phyloP scores from a whole-genome alignment of 2,797 vertebrate species.

The Ispidina lecontei region DNA sequence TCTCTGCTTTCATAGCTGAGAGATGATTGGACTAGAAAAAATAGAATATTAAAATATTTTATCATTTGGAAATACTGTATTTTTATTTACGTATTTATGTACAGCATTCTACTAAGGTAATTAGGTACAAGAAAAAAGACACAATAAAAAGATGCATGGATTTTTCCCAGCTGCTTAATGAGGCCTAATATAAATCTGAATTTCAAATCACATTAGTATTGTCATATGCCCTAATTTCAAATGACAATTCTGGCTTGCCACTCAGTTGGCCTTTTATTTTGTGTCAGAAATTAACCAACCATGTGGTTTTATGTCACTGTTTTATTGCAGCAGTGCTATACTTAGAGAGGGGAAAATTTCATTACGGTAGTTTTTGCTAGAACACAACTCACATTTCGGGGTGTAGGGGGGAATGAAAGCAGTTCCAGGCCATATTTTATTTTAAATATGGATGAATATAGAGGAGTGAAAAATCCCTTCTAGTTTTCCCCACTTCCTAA shows the following conservation, averaged over 20 bases:
- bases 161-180: conserved; percentile 44
- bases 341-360: background rate
- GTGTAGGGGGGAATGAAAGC: background rate
- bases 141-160: background rate
- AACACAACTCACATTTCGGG: background rate
- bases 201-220: conserved; percentile 51
- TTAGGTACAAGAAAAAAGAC: background rate
- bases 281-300: conserved; percentile 39
- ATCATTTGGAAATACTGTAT: background rate
- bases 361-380: background rate
- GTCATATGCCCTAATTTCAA: conserved; percentile 27
- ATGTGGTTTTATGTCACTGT: conserved; percentile 10
- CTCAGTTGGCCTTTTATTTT: conserved; percentile 53
- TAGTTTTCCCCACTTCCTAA: background rate
- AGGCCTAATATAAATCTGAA: conserved; percentile 47
- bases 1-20: background rate
- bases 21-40: background rate
- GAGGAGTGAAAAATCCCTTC: background rate
- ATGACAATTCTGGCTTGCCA: conserved; percentile 55
- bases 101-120: background rate
- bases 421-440: background rate
- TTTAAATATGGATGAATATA: background rate
- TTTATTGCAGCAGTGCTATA: background rate
- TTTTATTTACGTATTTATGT: background rate
- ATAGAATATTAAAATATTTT: background rate